These are phyloP conservation scores for Mobula hypostoma DNA, from an alignment of 2,113 vertebrate species.

Conservation along the genomic window DNA sequence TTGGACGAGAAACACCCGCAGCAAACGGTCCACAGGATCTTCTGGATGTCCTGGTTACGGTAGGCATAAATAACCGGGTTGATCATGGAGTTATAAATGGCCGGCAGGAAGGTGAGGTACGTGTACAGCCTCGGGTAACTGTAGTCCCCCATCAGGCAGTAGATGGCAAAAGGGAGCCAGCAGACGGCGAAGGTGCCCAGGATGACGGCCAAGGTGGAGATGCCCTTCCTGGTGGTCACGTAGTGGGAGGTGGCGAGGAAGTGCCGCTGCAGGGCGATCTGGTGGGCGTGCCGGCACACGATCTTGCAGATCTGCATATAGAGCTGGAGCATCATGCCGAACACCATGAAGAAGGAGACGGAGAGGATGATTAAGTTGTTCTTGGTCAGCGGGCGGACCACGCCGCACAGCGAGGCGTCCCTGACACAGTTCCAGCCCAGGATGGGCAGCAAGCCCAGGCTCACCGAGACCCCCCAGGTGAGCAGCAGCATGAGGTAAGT, in stretches of 20 bases:
- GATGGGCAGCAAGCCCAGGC: conserved; percentile 71
- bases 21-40: conserved; percentile 72
- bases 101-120: conserved; percentile 77
- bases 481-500: conserved; percentile 73
- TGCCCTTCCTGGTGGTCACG: conserved; percentile 64
- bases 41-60: conserved; percentile 86
- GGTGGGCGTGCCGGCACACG: conserved; percentile 77
- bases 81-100: conserved; percentile 82
- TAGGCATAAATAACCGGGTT: conserved; percentile 91
- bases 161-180: conserved; percentile 86
- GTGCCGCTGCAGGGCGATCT: conserved; percentile 88
- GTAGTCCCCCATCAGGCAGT: conserved; percentile 75
- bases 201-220: conserved; percentile 69
- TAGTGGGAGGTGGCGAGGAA: conserved; percentile 67
- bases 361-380: conserved; percentile 77
- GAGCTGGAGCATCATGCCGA: conserved; percentile 75
- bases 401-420: conserved; percentile 62
- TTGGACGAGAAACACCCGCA: conserved; percentile 65
- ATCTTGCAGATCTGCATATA: conserved; percentile 82
- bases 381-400: conserved; percentile 71
- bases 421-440: conserved; percentile 85
- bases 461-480: conserved; percentile 68
- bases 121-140: conserved; percentile 72
- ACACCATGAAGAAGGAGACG: conserved; percentile 69
- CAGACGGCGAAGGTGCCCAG: conserved; percentile 81